Percentiles rank a stretch among this genome's conserved stretches.
These are phyloP conservation scores for Drosophila simulans DNA, from an alignment of 1,140 invertebrate species.

Conservation along the genomic window DNA sequence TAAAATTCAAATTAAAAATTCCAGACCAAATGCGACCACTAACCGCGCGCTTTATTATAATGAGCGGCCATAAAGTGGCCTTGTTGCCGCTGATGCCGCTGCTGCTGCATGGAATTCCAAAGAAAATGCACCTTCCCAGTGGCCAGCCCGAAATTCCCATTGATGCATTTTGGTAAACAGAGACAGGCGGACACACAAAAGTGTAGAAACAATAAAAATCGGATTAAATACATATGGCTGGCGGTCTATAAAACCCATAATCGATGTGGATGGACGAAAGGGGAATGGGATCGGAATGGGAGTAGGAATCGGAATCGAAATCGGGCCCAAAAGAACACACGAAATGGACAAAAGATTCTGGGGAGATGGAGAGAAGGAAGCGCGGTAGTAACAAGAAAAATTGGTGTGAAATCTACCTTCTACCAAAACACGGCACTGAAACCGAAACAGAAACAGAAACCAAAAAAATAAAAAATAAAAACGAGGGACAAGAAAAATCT, in stretches of 20 bases:
- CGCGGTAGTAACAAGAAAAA: conserved; percentile 69
- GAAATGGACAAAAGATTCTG: neutral
- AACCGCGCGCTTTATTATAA: conserved; percentile 83
- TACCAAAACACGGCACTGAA: conserved; percentile 11
- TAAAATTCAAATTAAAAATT: conserved; percentile 81
- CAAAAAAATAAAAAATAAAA: conserved; percentile 16
- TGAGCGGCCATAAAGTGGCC: conserved; percentile 79
- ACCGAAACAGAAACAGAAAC: conserved; percentile 14
- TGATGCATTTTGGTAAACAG: conserved; percentile 64
- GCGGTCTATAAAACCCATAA: conserved; percentile 74
- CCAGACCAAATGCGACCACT: conserved; percentile 69
- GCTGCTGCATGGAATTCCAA: conserved; percentile 65
- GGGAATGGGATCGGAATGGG: neutral
- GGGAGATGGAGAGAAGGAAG: conserved; percentile 48
- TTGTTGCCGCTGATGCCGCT: conserved; percentile 44
- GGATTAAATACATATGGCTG: conserved; percentile 76
- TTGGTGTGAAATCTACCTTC: conserved; percentile 77
- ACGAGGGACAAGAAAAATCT: conserved; percentile 58
- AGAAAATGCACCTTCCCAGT: conserved; percentile 73
- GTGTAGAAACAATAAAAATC: conserved; percentile 84
- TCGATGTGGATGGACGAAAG: conserved; percentile 65
- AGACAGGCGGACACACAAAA: conserved; percentile 44
- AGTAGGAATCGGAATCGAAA: conserved; percentile 1
- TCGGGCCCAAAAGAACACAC: conserved; percentile 40
- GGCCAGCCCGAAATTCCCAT: conserved; percentile 53